Evolutionary conservation across 2,113 vertebrate genomes (phyloP).

Genomic region (Heliornis fulica): DNA sequence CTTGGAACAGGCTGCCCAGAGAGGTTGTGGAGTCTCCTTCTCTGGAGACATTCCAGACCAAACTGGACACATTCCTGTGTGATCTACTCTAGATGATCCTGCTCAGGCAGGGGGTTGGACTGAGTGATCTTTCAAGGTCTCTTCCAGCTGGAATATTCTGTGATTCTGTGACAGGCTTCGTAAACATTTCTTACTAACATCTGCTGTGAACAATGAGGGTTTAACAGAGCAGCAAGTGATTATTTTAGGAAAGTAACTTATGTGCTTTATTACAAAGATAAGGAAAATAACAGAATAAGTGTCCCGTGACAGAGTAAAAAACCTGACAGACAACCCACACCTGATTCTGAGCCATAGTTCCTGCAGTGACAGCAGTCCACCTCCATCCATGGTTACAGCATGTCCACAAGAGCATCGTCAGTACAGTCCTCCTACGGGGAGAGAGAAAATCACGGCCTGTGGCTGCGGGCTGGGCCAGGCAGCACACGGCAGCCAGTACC

Average conservation of each 20-base stretch:
- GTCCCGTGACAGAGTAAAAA: neutral
- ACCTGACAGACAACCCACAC: neutral
- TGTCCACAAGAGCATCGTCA: conserved; percentile 83
- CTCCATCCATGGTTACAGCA: neutral
- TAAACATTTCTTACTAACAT: neutral
- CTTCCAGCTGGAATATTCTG: no score
- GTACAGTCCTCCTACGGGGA: conserved; percentile 86
- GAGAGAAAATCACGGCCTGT: neutral
- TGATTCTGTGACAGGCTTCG: neutral
- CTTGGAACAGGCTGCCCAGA: no score
- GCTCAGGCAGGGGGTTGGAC: no score
- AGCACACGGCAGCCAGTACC: no score
- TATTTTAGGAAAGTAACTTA: accelerated
- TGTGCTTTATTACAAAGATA: neutral
- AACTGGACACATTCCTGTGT: no score
- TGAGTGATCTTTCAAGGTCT: no score
- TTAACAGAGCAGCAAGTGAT: neutral
- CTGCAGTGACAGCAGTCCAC: neutral
- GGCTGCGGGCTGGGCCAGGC: no score
- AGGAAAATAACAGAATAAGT: neutral
- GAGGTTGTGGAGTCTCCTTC: no score
- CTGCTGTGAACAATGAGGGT: neutral
- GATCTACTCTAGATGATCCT: no score
- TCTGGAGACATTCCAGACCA: no score
- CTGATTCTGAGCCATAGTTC: accelerated